Percentiles rank a stretch among this genome's conserved stretches.
Evolutionary conservation across 2,797 vertebrate species (phyloP).

Genomic region (Apogon talboti): DNA sequence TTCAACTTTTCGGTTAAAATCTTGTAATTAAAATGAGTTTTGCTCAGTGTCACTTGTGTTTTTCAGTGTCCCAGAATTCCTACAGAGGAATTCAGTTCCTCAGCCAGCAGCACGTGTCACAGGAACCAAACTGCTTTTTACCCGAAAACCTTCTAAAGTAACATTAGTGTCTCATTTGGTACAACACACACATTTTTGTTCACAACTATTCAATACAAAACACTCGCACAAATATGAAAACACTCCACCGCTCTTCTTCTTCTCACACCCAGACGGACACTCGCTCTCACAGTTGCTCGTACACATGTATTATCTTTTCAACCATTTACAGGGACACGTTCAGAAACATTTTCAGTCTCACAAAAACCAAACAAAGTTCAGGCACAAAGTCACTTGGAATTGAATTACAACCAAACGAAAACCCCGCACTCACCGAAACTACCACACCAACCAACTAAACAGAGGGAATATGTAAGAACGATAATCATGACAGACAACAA

Average conservation of each 20-base stretch:
- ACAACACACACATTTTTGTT: slow-evolving; percentile 45
- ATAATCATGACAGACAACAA: slow-evolving; percentile 87
- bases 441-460: slow-evolving; percentile 86
- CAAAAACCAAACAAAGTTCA: slow-evolving; percentile 78
- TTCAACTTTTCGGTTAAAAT: neutral
- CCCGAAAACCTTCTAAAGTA: slow-evolving; percentile 66
- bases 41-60: neutral
- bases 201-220: slow-evolving; percentile 49
- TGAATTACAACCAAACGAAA: slow-evolving; percentile 80
- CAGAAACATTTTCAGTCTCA: slow-evolving; percentile 62
- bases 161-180: slow-evolving; percentile 64
- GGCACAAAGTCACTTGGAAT: slow-evolving; percentile 83
- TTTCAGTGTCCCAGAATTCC: slow-evolving; percentile 83
- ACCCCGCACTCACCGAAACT: slow-evolving; percentile 83
- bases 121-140: slow-evolving; percentile 76
- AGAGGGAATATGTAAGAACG: slow-evolving; percentile 84
- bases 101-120: slow-evolving; percentile 81
- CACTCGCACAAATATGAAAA: slow-evolving; percentile 39
- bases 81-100: slow-evolving; percentile 84
- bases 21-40: neutral
- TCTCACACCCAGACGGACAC: slow-evolving; percentile 19
- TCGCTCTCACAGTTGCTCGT: slow-evolving; percentile 35
- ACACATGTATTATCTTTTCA: slow-evolving; percentile 50
- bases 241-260: slow-evolving; percentile 31
- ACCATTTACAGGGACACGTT: slow-evolving; percentile 59